phyloP scores from a whole-genome alignment of 2,797 vertebrate genomes.

The Echeneis naucrates region DNA sequence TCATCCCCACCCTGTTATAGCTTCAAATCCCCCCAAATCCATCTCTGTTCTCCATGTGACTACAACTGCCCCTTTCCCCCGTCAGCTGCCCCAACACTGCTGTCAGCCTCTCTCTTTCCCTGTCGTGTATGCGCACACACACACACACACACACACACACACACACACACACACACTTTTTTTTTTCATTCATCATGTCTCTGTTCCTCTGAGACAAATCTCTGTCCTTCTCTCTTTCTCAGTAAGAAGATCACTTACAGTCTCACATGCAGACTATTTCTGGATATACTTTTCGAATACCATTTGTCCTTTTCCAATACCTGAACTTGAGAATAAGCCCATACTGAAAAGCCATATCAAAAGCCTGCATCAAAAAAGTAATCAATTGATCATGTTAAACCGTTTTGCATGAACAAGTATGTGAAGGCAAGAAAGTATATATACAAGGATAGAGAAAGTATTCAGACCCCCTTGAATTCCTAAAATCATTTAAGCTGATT shows the following conservation, averaged over 20 bases:
- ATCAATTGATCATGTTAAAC: no score
- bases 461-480: no score
- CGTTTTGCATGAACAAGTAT: no score
- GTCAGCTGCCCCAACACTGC: constrained; percentile 72
- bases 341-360: no score
- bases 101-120: constrained; percentile 47
- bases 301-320: no score
- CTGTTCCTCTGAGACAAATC: constrained; percentile 38
- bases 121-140: neutral
- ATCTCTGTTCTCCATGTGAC: constrained; percentile 64
- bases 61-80: constrained; percentile 56
- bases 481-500: no score
- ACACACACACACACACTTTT: constrained; percentile 4
- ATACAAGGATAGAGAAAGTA: no score
- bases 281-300: no score
- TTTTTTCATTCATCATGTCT: constrained; percentile 28
- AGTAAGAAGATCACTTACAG: constrained; percentile 31
- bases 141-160: constrained; percentile 15
- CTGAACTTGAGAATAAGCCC: no score
- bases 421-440: no score
- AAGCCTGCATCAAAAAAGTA: no score
- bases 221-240: constrained; percentile 4
- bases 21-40: constrained; percentile 79
- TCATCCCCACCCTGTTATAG: constrained; percentile 62
- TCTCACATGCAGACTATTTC: neutral